Evolutionary conservation across 2,888 invertebrate genomes (phyloP).

Genomic region (Diabrotica balteata): DNA sequence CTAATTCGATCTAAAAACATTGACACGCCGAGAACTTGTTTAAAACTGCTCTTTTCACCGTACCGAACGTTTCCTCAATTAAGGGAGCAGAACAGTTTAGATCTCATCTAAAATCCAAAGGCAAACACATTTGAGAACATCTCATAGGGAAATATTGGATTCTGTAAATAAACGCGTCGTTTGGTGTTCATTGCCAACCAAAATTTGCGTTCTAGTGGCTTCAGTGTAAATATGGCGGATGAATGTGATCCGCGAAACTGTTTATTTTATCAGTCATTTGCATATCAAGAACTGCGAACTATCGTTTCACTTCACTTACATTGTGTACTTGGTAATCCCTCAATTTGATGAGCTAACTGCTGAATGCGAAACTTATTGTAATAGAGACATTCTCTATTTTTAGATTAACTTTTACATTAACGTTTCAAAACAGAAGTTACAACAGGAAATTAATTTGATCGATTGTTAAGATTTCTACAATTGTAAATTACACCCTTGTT

Average conservation of each 20-base stretch:
- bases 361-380: no score
- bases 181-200: constrained; percentile 8
- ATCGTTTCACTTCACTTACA: background rate
- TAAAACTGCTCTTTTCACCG: no score
- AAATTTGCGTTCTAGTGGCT: constrained; percentile 6
- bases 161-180: constrained; percentile 16
- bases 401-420: no score
- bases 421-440: no score
- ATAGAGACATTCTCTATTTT: no score
- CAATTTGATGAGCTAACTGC: background rate
- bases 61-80: no score
- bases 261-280: constrained; percentile 17
- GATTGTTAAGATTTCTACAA: no score
- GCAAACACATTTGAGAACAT: constrained; percentile 3
- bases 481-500: no score
- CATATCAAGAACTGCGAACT: constrained; percentile 9
- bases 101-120: background rate
- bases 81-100: background rate
- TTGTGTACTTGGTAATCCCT: background rate
- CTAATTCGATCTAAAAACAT: no score
- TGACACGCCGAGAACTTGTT: no score
- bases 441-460: no score
- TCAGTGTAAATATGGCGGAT: constrained; percentile 11
- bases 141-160: constrained; percentile 16
- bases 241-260: constrained; percentile 14